Evolutionary conservation across 1,140 invertebrate species (phyloP), one percentile per base, ranked within the genome.

Genomic region (Sipha flava): DNA sequence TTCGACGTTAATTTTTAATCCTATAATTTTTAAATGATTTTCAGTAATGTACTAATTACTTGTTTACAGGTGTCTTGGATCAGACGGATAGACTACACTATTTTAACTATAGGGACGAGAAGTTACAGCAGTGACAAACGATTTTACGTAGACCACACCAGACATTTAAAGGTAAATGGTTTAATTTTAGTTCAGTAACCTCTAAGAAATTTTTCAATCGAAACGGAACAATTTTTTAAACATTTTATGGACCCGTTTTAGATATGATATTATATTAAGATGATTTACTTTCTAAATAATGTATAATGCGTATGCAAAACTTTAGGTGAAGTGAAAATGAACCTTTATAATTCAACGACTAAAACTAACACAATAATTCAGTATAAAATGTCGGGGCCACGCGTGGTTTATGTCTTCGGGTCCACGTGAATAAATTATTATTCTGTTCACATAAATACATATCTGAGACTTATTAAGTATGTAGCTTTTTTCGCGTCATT

Each of bases 51-150:
- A 23, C 6, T 43, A 70, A 29, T 47, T 26, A 18, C n/a, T 26
- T 68, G 23, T 57, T 57, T n/a, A 18, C 49, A 77, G 73, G 73
- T 77, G 3, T 77, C 73, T 1, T 77, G 73, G 73, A 29, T 77
- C 3, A 77, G 73, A 77, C 31, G 73, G 31, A 57, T 77, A 23
- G 73, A 77, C 9, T 77, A 77, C 16, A 59, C 73, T 18, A 77
- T 77, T 57, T n/a, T 77, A 23, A 77, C 73, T 7, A 77, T 77
- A 57, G 73, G 73, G 4, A 40, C 34, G 34, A 77, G 21, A 57
- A 77, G 73, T 59, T 77, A 77, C 59, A 77, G 73, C 52, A 77
- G 73, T 21, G 73, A 77, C 16, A 77, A 77, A 54, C 40, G 73
- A 21, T 77, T 77, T 26, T 77, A 77, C 21, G 73, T 77, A 18